Base-by-base conservation (phyloP, 2,888 invertebrate genomes). In the Amphipoea oculea region DNA sequence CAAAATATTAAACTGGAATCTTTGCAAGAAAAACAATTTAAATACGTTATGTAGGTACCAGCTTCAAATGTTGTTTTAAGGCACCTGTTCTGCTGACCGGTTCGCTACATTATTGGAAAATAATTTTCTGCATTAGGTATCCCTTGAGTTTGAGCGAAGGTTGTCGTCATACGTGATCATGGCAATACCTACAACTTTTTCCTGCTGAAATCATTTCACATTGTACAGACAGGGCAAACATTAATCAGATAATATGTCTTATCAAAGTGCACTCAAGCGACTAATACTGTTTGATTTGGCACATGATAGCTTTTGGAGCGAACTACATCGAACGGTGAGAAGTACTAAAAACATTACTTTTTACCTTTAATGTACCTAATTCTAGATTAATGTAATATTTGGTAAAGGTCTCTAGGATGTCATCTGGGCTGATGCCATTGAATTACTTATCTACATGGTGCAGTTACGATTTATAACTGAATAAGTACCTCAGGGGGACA, bases 191-290 rank as follows among this genome's bases (percentile, higher is more conserved):
- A 66, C 9, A 73, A 77, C n/a, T 51, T 79, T 77, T 84, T 82
- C 73, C 73, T 67, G 65, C 68, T 76, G 77, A 82, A 68, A 78
- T 81, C 68, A 84, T 85, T 79, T 78, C 84, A 77, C 29, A 81
- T 73, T 76, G 71, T 80, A 71, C 63, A 76, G 79, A 84, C 76
- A 68, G 80, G 74, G 72, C 71, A 82, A 83, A 84, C 78, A 86
- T 85, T 89, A 86, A 86, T 87, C 86, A 83, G 82, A 88, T 77
- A 82, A 88, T 77, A 82, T 83, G 90, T 85, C 88, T 76, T 72
- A 73, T 77, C 82, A 77, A 84, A 85, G 88, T 85, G 90, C 86
- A 85, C 74, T 90, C 89, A 84, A 72, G 90, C 83, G 85, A 80
- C 70, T 86, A 90, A 90, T 83, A 65, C 80, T 81, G 73, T 86